phyloP scores from a whole-genome alignment of 2,797 vertebrate species.

The Neosilurus mollespiculum region DNA sequence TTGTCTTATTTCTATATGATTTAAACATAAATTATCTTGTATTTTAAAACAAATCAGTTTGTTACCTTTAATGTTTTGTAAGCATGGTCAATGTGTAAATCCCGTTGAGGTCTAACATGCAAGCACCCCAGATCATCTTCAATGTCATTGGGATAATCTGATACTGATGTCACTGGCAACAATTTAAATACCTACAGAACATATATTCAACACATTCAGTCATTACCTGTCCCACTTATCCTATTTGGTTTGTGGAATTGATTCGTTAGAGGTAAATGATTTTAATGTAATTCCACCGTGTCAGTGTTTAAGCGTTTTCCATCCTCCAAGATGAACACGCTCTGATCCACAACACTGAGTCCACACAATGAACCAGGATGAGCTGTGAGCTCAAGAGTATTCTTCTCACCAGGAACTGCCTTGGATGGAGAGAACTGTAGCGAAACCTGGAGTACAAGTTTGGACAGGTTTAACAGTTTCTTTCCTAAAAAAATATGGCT shows the following conservation, averaged over 20 bases:
- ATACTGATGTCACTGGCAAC: constrained; percentile 12
- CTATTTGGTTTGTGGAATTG: too few species aligned
- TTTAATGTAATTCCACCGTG: constrained; percentile 3
- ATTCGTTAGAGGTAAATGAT: too few species aligned
- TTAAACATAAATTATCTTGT: background rate
- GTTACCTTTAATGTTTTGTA: constrained; percentile 43
- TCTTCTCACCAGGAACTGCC: constrained; percentile 72
- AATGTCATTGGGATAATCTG: background rate
- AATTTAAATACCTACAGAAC: constrained; percentile 17
- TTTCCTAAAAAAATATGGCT: background rate
- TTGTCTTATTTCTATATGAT: background rate
- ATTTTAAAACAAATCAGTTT: background rate
- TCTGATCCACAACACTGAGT: constrained; percentile 80
- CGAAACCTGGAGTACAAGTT: constrained; percentile 68
- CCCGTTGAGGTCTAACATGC: background rate
- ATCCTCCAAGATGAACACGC: constrained; percentile 75
- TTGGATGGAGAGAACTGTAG: constrained; percentile 69
- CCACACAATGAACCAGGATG: constrained; percentile 57
- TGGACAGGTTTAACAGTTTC: background rate
- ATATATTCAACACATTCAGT: background rate
- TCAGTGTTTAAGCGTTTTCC: constrained; percentile 54
- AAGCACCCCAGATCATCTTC: constrained; percentile 21
- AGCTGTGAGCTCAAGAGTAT: constrained; percentile 63
- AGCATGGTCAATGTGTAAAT: background rate
- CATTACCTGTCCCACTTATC: too few species aligned